Evolutionary conservation across 2,797 vertebrate species (phyloP).

Genomic region (Cyprinella venusta): DNA sequence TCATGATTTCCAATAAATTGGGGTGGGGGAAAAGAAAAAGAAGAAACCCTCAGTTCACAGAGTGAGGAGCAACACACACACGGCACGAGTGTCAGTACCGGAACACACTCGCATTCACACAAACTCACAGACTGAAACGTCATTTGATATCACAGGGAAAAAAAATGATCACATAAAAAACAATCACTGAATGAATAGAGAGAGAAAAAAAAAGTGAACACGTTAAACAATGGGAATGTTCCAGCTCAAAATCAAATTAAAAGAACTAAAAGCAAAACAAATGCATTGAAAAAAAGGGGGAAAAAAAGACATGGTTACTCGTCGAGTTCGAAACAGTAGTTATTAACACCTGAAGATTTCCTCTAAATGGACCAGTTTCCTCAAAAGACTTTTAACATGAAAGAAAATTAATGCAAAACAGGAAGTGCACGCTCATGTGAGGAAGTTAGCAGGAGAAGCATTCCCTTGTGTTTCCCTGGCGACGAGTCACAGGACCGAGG

Average conservation of each 20-base stretch:
- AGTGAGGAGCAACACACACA: constrained; percentile 28
- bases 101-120: constrained; percentile 55
- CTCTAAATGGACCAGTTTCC: constrained; percentile 60
- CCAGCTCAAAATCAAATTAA: constrained; percentile 57
- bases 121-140: constrained; percentile 30
- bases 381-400: constrained; percentile 41
- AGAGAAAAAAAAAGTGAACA: constrained; percentile 56
- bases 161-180: constrained; percentile 60
- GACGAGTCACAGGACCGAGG: constrained; percentile 48
- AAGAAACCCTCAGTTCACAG: constrained; percentile 26
- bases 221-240: constrained; percentile 75
- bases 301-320: constrained; percentile 61
- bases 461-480: constrained; percentile 64
- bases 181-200: constrained; percentile 59
- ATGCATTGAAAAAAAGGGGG: constrained; percentile 26
- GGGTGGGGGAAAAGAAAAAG: background rate
- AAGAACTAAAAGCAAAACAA: constrained; percentile 58
- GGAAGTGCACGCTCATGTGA: constrained; percentile 63
- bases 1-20: constrained; percentile 65
- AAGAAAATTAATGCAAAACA: constrained; percentile 37
- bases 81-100: constrained; percentile 48
- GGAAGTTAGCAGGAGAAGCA: constrained; percentile 66
- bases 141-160: constrained; percentile 23
- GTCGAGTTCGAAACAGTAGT: constrained; percentile 60
- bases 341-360: constrained; percentile 74